These are phyloP conservation scores for Syrista parreyssii DNA, from an alignment of 2,888 invertebrate species.

Conservation along the genomic window DNA sequence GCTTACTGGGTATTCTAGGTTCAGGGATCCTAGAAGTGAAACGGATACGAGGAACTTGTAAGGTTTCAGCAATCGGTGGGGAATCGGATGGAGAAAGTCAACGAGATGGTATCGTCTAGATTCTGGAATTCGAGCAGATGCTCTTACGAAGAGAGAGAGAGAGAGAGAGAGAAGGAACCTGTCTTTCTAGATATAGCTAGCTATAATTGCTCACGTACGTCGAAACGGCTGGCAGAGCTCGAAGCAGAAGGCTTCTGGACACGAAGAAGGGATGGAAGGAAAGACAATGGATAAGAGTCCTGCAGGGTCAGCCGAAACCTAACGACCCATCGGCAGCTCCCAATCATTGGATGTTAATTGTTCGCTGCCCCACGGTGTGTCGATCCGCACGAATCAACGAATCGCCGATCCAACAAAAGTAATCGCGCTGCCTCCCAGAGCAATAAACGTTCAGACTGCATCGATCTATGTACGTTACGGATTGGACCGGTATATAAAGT, in stretches of 20 bases:
- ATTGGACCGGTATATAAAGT: no score
- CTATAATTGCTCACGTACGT: conserved; percentile 54
- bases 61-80: no score
- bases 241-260: no score
- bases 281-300: conserved; percentile 44
- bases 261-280: conserved; percentile 17
- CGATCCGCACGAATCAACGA: conserved; percentile 31
- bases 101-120: no score
- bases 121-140: no score
- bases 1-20: no score
- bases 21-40: no score
- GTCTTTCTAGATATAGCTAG: no score
- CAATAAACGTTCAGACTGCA: background rate
- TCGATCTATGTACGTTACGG: background rate
- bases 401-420: conserved; percentile 31
- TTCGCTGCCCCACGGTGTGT: conserved; percentile 27
- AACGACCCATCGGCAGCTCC: conserved; percentile 50
- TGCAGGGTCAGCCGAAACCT: conserved; percentile 57
- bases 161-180: background rate
- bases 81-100: conserved; percentile 22
- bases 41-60: no score
- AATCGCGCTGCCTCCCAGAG: background rate
- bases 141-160: background rate
- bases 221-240: no score
- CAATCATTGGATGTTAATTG: conserved; percentile 59